Evolutionary conservation across 1,140 invertebrate genomes (phyloP), one percentile per base, ranked within the genome.

Genomic region (Calliopsis andreniformis): DNA sequence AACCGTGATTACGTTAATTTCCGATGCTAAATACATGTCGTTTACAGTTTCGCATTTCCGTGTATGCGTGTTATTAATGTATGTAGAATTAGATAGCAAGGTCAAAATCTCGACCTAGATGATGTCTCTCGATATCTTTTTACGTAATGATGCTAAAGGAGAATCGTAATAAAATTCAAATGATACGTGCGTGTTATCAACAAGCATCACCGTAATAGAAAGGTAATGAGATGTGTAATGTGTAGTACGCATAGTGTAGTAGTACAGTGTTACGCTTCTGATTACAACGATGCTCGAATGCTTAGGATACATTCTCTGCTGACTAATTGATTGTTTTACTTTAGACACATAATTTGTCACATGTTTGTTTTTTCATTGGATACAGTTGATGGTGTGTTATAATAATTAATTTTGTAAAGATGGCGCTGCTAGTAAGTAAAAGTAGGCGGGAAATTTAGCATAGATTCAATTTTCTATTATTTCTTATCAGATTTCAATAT

Each of bases 1-100:
- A 10, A 39, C 35, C 10, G 35, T 39, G 35, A 39, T 55, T 56
- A 45, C 45, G 28, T n/a, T 67, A 56, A 67, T 66, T 73, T 39
- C 28, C 35, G 8, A 8, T 16, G 0, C 42, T 18, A n/a, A n/a
- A n/a, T n/a, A 3, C 25, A 3, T 20, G 23, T 0, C 32, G 8
- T 7, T n/a, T 16, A 53, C 23, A 14, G 20, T 35, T 25, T n/a
- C 20, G 20, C 28, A 66, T 55, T 73, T 66, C 51, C 71, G 49
- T 8, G 4, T 43, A 16, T n/a, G n/a, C n/a, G n/a, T 28, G 16
- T 35, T 25, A 45, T 66, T 35, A 30, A 25, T 56, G 16, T 18
- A 18, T 3, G 4, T 0, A 20, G 18, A 63, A 42, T 12, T 4
- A 23, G 32, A 42, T 28, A 0, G 23, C 58, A 51, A 63, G 58